These are phyloP conservation scores for Calephelis perditalis DNA, from an alignment of 2,888 invertebrate genomes.

Conservation along the genomic window DNA sequence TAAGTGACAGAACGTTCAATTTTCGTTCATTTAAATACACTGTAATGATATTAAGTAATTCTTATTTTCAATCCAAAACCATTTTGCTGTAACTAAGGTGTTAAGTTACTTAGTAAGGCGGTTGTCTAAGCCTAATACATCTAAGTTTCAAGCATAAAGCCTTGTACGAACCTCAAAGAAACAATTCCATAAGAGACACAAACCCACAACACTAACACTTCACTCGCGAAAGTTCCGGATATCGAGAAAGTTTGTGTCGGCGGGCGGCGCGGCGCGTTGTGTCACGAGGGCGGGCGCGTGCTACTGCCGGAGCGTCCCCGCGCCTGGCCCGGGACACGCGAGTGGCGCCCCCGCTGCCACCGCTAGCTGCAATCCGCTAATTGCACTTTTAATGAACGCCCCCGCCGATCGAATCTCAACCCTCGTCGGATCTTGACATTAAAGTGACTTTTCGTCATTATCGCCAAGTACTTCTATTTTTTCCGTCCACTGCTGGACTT, in stretches of 20 bases:
- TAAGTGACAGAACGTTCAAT: too few species aligned
- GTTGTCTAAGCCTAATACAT: not conserved
- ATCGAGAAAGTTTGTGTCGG: constrained; percentile 28
- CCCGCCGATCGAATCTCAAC: constrained; percentile 24
- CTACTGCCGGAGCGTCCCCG: constrained; percentile 26
- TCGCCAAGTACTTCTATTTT: not conserved
- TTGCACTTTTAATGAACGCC: constrained; percentile 59
- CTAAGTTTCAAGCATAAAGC: not conserved
- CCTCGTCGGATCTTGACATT: not conserved
- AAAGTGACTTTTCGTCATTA: too few species aligned
- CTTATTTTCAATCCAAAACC: too few species aligned
- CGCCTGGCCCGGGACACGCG: constrained; percentile 33
- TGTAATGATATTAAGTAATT: too few species aligned
- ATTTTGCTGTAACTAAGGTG: too few species aligned
- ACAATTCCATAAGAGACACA: constrained; percentile 7
- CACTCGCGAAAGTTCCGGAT: not conserved
- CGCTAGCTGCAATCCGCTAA: constrained; percentile 55
- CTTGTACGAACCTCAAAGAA: not conserved
- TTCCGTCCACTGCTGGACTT: not conserved
- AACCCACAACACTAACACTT: constrained; percentile 11
- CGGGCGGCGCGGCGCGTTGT: constrained; percentile 12
- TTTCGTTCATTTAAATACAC: too few species aligned
- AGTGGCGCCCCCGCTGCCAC: constrained; percentile 17
- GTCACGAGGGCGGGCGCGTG: constrained; percentile 24
- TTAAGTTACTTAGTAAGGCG: not conserved